phyloP scores from a whole-genome alignment of 2,888 invertebrate genomes.

The Limnephilus auricula region DNA sequence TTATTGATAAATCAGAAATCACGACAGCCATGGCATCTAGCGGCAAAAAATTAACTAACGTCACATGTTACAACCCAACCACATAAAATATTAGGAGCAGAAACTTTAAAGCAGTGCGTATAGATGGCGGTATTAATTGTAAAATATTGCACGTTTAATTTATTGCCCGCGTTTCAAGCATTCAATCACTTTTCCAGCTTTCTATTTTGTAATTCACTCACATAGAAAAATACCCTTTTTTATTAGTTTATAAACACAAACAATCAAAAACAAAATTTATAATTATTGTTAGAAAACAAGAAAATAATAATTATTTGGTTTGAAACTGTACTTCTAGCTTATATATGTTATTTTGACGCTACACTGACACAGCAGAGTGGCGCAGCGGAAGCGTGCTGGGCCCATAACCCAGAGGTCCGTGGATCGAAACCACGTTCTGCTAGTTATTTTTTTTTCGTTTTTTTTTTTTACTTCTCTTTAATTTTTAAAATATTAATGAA shows the following conservation, averaged over 20 bases:
- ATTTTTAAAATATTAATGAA: not conserved
- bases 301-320: not conserved
- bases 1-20: too few species aligned
- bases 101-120: not conserved
- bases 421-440: slow-evolving; percentile 93
- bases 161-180: too few species aligned
- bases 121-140: slow-evolving; percentile 3
- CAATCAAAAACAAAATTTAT: too few species aligned
- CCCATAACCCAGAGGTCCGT: slow-evolving; percentile 95
- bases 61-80: not conserved
- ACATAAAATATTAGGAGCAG: not conserved
- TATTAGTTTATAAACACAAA: too few species aligned
- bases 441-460: slow-evolving; percentile 70
- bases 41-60: not conserved
- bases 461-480: not conserved
- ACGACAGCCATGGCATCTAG: not conserved
- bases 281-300: not conserved
- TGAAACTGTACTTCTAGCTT: not conserved
- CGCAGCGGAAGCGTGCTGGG: slow-evolving; percentile 91
- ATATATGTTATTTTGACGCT: not conserved
- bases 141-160: not conserved
- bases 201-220: too few species aligned
- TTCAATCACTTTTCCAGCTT: not conserved
- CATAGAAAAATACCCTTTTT: too few species aligned
- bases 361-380: slow-evolving; percentile 81